phyloP scores from a whole-genome alignment of 1,140 invertebrate genomes.

The Sarcophaga bullata region DNA sequence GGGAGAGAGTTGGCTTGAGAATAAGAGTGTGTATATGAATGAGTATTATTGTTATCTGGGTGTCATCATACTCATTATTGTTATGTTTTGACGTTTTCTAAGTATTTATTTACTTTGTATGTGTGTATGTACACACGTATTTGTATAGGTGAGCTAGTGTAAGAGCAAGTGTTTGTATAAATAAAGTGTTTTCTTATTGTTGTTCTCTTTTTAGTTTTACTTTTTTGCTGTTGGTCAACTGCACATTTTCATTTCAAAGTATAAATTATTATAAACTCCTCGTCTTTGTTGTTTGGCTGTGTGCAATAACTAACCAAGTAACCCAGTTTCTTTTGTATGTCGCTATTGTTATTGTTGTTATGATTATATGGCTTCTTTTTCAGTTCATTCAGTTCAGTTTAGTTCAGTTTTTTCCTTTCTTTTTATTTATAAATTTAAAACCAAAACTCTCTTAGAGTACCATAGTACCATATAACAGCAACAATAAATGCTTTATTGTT shows the following conservation, averaged over 20 bases:
- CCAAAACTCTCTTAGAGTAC: too few relatives aligned
- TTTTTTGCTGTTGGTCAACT: not conserved
- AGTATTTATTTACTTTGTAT: not conserved
- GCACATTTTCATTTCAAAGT: not conserved
- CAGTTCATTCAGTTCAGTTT: not conserved
- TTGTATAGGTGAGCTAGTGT: not conserved
- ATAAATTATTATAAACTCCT: too few relatives aligned
- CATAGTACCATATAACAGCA: too few relatives aligned
- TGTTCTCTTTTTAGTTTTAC: not conserved
- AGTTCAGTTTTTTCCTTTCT: too few relatives aligned
- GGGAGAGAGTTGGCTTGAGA: not conserved
- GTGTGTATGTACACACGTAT: too few relatives aligned
- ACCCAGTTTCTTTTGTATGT: not conserved
- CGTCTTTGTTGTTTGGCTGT: too few relatives aligned
- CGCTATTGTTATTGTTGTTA: not conserved
- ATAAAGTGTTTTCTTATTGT: not conserved
- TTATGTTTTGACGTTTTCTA: constrained; percentile 9
- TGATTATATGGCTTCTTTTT: not conserved
- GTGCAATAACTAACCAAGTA: not conserved
- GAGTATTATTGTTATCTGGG: not conserved
- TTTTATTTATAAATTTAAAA: too few relatives aligned
- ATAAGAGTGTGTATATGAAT: not conserved
- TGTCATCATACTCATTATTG: constrained; percentile 13
- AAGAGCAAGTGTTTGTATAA: not conserved
- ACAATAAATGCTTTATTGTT: too few relatives aligned